These are phyloP conservation scores for Furcifer pardalis DNA, from an alignment of 2,797 vertebrate species.

Conservation along the genomic window DNA sequence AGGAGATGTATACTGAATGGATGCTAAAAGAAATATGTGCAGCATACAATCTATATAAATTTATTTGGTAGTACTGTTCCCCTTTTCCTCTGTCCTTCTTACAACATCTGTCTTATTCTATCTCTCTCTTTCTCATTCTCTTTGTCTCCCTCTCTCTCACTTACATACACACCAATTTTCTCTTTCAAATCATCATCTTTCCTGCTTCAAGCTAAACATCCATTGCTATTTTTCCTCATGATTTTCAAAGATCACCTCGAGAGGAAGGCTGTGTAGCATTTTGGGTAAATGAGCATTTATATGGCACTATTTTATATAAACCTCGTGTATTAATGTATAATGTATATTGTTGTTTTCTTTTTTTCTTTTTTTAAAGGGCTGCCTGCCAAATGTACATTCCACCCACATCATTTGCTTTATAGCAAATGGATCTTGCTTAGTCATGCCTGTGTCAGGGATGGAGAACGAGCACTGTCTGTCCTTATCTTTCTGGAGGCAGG, in stretches of 20 bases:
- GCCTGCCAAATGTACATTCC: not conserved
- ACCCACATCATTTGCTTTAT: not conserved
- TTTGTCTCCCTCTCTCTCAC: slow-evolving; percentile 30
- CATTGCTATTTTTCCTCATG: slow-evolving; percentile 61
- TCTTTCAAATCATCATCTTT: slow-evolving; percentile 70
- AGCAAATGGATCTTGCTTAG: slow-evolving; percentile 38
- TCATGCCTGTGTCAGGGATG: slow-evolving; percentile 29
- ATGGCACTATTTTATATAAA: slow-evolving; percentile 59
- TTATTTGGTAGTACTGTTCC: slow-evolving; percentile 21
- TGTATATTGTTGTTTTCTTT: not conserved
- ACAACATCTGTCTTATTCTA: slow-evolving; percentile 18
- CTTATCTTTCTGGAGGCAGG: slow-evolving; percentile 9
- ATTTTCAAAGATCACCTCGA: slow-evolving; percentile 69
- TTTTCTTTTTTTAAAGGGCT: not conserved
- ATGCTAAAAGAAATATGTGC: slow-evolving; percentile 4
- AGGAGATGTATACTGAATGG: not conserved
- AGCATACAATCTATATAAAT: slow-evolving; percentile 18
- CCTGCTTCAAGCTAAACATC: slow-evolving; percentile 64
- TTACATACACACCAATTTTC: slow-evolving; percentile 3
- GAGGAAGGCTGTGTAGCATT: slow-evolving; percentile 67
- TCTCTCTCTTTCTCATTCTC: not conserved
- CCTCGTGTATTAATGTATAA: slow-evolving; percentile 40
- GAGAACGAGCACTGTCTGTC: slow-evolving; percentile 16
- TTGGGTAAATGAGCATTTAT: slow-evolving; percentile 58
- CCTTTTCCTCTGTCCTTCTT: not conserved